Evolutionary conservation across 2,797 vertebrate species (phyloP), one percentile per base, ranked within the genome.

Genomic region (Acanthis flammea): DNA sequence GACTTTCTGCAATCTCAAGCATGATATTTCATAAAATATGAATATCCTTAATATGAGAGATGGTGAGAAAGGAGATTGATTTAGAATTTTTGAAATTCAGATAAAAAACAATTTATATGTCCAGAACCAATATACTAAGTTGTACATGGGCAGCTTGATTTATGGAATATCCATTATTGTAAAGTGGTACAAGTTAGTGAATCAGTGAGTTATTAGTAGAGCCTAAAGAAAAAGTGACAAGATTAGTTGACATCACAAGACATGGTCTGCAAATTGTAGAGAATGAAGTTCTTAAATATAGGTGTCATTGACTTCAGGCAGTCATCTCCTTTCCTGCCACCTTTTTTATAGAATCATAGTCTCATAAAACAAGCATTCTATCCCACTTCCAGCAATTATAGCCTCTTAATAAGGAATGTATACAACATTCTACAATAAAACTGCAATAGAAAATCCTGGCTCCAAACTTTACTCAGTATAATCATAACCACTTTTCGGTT

Each of bases 401-500:
- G 53, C 23, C 39, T 76, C 60, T 72, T 83, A 78, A 76, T 90
- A 94, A 94, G 73, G 42, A 75, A 54, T 89, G 86, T 88, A 76
- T 91, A 60, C 65, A 88, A 71, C 72, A 41, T 84, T 81, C 37
- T 76, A 39, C 33, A 84, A 67, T 81, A 88, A 95, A 96, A 95
- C 18, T 61, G 58, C 61, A 72, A 47, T 54, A 84, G 78, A 88
- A 91, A 84, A 88, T 73, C n/a, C 70, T 83, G 62, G 39, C 72
- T 93, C 35, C 71, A 92, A 92, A 88, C 72, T 90, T 93, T 71
- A 62, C 18, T 74, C 47, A 57, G 31, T 68, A 61, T 85, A 94
- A 89, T 71, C 45, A 89, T 88, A 89, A 83, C 66, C 13, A 75
- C 35, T 82, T 95, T 93, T 89, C 72, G 45, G 95, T 94, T 91